Conservation (phyloP, 2,888 invertebrate species). For the Noctua janthe region DNA sequence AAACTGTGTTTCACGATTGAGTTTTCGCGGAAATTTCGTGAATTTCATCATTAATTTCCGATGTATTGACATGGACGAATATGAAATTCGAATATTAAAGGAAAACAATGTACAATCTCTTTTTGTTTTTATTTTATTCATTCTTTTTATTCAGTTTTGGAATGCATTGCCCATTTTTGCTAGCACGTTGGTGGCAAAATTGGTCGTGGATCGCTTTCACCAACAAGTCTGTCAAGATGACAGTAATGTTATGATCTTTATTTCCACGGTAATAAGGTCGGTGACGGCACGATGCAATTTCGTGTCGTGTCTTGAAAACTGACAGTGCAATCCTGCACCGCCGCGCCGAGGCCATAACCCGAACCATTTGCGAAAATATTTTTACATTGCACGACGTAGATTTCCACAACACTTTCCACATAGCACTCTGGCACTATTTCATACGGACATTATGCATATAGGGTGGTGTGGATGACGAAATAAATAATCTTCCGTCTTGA, state of each 20-base stretch:
- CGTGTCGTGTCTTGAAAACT: background rate
- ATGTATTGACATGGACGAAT: background rate
- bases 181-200: background rate
- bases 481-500: too few species aligned
- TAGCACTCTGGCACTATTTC: background rate
- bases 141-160: background rate
- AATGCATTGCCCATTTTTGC: background rate
- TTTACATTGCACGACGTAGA: background rate
- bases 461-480: too few species aligned
- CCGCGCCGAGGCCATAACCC: background rate
- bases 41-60: conserved; percentile 1
- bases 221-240: background rate
- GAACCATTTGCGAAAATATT: background rate
- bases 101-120: background rate
- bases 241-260: background rate
- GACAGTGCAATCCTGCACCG: background rate
- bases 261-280: background rate
- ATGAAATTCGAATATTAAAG: background rate
- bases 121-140: conserved; percentile 4
- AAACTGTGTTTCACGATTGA: conserved; percentile 2
- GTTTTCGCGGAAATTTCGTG: background rate
- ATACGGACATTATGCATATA: background rate
- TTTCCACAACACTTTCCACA: background rate
- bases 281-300: background rate
- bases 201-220: background rate